These are phyloP conservation scores for Sphaeramia orbicularis DNA, from an alignment of 2,797 vertebrate genomes.

Conservation along the genomic window DNA sequence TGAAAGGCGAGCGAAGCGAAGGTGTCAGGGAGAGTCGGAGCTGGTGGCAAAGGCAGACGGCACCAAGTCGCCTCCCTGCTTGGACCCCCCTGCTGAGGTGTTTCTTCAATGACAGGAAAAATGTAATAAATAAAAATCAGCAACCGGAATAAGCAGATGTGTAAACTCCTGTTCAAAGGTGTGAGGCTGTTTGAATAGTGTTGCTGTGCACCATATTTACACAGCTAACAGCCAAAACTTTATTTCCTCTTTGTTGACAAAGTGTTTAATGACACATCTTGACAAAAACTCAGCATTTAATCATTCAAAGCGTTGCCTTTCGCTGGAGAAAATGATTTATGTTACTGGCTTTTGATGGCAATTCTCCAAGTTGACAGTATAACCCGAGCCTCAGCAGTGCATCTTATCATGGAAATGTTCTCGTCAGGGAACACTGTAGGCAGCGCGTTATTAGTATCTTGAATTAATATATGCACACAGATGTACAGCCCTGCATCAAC, in stretches of 20 bases:
- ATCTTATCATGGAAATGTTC: constrained; percentile 52
- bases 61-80: constrained; percentile 32
- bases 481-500: constrained; percentile 54
- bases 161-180: constrained; percentile 62
- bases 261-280: constrained; percentile 45
- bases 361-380: constrained; percentile 57
- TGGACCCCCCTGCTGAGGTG: constrained; percentile 48
- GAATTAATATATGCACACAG: constrained; percentile 54
- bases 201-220: constrained; percentile 53
- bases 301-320: constrained; percentile 43
- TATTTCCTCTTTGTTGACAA: constrained; percentile 46
- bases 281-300: constrained; percentile 45
- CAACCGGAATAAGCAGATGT: constrained; percentile 65
- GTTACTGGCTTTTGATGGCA: constrained; percentile 54
- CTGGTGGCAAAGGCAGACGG: constrained; percentile 43
- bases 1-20: constrained; percentile 50
- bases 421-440: constrained; percentile 30
- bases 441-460: constrained; percentile 43
- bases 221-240: constrained; percentile 48
- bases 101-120: constrained; percentile 66
- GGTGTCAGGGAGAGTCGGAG: constrained; percentile 33
- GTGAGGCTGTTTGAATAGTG: constrained; percentile 65
- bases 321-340: constrained; percentile 51
- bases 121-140: constrained; percentile 62
- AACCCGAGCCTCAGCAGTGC: constrained; percentile 42